phyloP scores from a whole-genome alignment of 2,797 vertebrate species.

The Craterocephalus amniculus region DNA sequence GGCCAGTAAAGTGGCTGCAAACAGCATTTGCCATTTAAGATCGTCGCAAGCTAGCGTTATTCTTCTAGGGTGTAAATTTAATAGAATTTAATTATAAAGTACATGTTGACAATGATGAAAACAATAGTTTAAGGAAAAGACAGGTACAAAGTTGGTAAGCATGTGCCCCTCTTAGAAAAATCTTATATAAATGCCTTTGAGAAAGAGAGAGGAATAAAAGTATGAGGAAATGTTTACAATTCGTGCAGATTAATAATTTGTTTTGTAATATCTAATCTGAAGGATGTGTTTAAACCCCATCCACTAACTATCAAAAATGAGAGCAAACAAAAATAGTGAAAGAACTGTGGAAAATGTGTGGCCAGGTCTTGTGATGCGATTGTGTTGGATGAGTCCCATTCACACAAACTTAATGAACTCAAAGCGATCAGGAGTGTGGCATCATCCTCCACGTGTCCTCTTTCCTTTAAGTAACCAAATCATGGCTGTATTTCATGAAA shows the following conservation, averaged over 20 bases:
- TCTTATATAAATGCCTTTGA: constrained; percentile 1
- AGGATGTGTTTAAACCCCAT: too few species aligned
- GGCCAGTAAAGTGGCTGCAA: constrained; percentile 73
- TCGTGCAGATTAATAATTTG: neutral
- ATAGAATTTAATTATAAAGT: constrained; percentile 48
- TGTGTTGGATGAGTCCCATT: too few species aligned
- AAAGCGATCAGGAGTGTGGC: neutral
- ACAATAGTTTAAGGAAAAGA: constrained; percentile 24
- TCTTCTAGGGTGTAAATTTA: constrained; percentile 38
- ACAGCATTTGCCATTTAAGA: constrained; percentile 68
- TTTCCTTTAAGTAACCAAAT: neutral
- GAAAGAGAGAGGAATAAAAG: neutral
- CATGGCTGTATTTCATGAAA: too few species aligned
- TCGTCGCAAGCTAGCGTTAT: constrained; percentile 53
- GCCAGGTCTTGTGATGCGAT: too few species aligned
- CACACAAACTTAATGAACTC: too few species aligned
- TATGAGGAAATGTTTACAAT: constrained; percentile 2
- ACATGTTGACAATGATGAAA: constrained; percentile 31
- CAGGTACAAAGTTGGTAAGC: constrained; percentile 1
- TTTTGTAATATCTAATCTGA: too few species aligned
- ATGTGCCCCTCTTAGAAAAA: constrained; percentile 5
- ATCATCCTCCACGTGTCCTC: neutral
- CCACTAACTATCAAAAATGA: too few species aligned
- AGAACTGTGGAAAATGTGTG: too few species aligned
- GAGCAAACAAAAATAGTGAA: too few species aligned